These are phyloP conservation scores for Dicyrtoma fusca DNA, from an alignment of 2,888 invertebrate species.

Conservation along the genomic window DNA sequence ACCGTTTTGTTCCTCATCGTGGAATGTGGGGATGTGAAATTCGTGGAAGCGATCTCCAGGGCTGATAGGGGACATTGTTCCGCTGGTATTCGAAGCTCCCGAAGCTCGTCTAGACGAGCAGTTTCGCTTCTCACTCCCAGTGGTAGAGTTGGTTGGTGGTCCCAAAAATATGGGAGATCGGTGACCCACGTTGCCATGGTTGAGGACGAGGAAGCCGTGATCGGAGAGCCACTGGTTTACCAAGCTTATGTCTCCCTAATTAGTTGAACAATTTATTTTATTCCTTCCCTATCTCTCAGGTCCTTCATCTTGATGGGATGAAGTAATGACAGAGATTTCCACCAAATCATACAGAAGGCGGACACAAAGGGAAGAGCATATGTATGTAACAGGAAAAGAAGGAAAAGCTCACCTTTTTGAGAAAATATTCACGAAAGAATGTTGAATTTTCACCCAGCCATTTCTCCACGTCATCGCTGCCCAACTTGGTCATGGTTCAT, in stretches of 20 bases:
- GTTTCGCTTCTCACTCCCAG: constrained; percentile 8
- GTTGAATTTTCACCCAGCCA: constrained; percentile 63
- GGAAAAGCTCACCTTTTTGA: constrained; percentile 60
- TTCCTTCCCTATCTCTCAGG: too few species aligned
- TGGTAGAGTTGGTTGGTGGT: constrained; percentile 25
- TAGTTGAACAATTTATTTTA: neutral
- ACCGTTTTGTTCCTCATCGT: constrained; percentile 47
- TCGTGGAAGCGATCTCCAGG: constrained; percentile 47
- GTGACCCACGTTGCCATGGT: constrained; percentile 58
- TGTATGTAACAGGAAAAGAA: neutral
- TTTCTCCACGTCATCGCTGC: constrained; percentile 60
- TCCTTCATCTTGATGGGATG: too few species aligned
- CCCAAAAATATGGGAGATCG: constrained; percentile 51
- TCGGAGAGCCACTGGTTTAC: constrained; percentile 63
- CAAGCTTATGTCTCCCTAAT: constrained; percentile 58
- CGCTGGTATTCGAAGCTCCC: constrained; percentile 53
- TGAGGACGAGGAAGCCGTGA: constrained; percentile 61
- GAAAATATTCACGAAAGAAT: constrained; percentile 61
- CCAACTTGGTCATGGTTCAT: constrained; percentile 53
- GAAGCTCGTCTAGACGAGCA: constrained; percentile 51
- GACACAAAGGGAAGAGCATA: neutral
- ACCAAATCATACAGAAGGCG: neutral
- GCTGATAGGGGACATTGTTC: constrained; percentile 49
- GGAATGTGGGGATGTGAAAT: constrained; percentile 38
- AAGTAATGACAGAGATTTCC: too few species aligned